Percentiles rank a stretch among this genome's conserved stretches.
Evolutionary conservation across 1,140 invertebrate species (phyloP).

Genomic region (Papilio helenus): DNA sequence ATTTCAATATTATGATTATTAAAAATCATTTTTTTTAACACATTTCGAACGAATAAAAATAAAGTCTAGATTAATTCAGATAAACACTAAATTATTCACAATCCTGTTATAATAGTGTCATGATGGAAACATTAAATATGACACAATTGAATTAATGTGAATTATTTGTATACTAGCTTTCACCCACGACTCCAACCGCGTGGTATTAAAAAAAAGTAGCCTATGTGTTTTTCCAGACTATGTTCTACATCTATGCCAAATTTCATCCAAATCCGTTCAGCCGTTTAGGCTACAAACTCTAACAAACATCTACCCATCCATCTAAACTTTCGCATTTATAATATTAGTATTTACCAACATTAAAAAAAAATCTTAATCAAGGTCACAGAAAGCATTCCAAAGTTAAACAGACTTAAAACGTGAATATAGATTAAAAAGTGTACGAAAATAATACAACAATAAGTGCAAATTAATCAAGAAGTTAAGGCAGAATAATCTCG

Average conservation of each 20-base stretch:
- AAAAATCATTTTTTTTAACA: background rate
- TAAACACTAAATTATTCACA: too few species aligned
- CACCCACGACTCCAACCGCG: too few species aligned
- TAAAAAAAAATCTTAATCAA: too few species aligned
- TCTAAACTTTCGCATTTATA: too few species aligned
- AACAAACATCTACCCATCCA: too few species aligned
- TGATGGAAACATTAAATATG: background rate
- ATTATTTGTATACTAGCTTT: background rate
- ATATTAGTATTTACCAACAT: too few species aligned
- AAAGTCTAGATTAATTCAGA: background rate
- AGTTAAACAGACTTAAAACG: background rate
- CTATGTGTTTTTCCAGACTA: too few species aligned
- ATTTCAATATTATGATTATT: background rate
- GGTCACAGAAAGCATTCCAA: background rate
- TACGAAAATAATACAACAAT: conserved; percentile 1
- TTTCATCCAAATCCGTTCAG: too few species aligned
- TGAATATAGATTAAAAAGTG: conserved; percentile 3
- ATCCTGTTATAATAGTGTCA: too few species aligned
- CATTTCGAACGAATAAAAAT: background rate
- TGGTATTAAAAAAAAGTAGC: too few species aligned
- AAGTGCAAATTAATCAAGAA: conserved; percentile 11
- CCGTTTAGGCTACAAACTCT: too few species aligned
- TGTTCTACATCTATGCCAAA: too few species aligned
- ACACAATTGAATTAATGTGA: background rate
- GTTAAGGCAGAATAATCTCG: conserved; percentile 3